Conservation (phyloP, 1,140 invertebrate genomes). For the Aplysia californica region DNA sequence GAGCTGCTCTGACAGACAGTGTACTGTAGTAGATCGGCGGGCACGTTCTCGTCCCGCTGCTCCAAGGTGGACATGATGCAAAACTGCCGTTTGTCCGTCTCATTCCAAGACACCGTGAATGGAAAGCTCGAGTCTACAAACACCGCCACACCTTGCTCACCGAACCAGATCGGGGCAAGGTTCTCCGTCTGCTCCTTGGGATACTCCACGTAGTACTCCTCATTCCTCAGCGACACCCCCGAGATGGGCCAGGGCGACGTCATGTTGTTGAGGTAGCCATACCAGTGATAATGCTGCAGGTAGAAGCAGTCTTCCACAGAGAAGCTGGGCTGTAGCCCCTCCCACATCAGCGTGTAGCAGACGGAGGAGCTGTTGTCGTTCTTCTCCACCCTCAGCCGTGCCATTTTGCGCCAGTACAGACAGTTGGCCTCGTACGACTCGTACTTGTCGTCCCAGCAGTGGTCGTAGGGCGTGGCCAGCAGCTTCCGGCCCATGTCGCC, state of each 20-base stretch:
- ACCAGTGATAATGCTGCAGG: slow-evolving; percentile 40
- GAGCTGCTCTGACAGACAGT: slow-evolving; percentile 33
- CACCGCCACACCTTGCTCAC: slow-evolving; percentile 32
- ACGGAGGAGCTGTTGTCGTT: slow-evolving; percentile 23
- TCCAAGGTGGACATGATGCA: slow-evolving; percentile 32
- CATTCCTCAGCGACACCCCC: slow-evolving; percentile 19
- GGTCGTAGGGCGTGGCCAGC: slow-evolving; percentile 33
- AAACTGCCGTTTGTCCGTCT: slow-evolving; percentile 37
- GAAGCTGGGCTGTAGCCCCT: slow-evolving; percentile 24
- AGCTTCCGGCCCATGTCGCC: slow-evolving; percentile 37
- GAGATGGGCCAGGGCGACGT: slow-evolving; percentile 33
- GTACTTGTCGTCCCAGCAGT: slow-evolving; percentile 28
- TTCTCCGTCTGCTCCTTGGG: slow-evolving; percentile 29
- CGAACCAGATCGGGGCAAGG: slow-evolving; percentile 37
- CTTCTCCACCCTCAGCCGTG: slow-evolving; percentile 24
- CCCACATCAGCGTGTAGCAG: slow-evolving; percentile 38
- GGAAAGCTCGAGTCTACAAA: slow-evolving; percentile 36
- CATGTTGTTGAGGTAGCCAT: slow-evolving; percentile 28
- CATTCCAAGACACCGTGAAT: slow-evolving; percentile 34
- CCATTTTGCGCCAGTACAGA: slow-evolving; percentile 37
- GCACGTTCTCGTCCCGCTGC: not conserved
- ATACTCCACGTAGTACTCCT: slow-evolving; percentile 32
- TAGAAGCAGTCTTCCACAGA: slow-evolving; percentile 41
- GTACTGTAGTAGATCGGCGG: slow-evolving; percentile 28
- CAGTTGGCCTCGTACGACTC: slow-evolving; percentile 30